A percentile compares a stretch with the other conserved stretches of the same genome.
Evolutionary conservation across 2,888 invertebrate genomes (phyloP).

Genomic region (Epicampocera succincta): DNA sequence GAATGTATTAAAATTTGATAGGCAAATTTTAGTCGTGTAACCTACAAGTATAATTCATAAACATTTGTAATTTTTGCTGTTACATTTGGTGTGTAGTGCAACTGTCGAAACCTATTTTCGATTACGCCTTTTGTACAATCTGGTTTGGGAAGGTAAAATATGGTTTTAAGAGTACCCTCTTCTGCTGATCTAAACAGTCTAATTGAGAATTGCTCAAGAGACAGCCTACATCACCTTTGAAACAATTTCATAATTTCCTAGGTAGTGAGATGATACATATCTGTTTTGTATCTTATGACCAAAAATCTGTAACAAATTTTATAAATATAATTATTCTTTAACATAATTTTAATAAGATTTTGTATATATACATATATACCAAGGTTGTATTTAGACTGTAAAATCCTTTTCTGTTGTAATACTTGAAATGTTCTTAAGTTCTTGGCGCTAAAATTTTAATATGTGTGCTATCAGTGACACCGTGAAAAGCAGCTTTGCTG

Average conservation of each 20-base stretch:
- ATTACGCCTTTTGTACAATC: conserved; percentile 1
- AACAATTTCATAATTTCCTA: not conserved
- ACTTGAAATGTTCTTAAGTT: not conserved
- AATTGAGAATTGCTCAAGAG: not conserved
- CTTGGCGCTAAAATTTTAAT: not conserved
- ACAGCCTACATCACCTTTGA: conserved; percentile 8
- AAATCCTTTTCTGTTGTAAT: conserved; percentile 11
- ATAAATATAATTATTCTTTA: too few relatives aligned
- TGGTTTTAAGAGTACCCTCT: not conserved
- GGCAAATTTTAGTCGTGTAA: too few relatives aligned
- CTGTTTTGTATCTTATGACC: not conserved
- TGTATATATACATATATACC: too few relatives aligned
- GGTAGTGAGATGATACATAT: not conserved
- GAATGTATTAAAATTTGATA: too few relatives aligned
- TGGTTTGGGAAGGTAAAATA: too few relatives aligned
- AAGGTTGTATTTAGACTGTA: conserved; percentile 10
- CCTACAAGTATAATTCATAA: too few relatives aligned
- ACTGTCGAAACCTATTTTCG: conserved; percentile 1
- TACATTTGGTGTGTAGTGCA: not conserved
- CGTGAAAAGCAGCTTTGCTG: too few relatives aligned
- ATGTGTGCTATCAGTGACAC: not conserved
- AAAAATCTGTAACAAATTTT: not conserved
- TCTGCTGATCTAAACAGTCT: not conserved
- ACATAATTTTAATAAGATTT: too few relatives aligned
- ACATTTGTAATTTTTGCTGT: not conserved